Conservation (phyloP, 2,113 vertebrate genomes). For the Varanus komodoensis region DNA sequence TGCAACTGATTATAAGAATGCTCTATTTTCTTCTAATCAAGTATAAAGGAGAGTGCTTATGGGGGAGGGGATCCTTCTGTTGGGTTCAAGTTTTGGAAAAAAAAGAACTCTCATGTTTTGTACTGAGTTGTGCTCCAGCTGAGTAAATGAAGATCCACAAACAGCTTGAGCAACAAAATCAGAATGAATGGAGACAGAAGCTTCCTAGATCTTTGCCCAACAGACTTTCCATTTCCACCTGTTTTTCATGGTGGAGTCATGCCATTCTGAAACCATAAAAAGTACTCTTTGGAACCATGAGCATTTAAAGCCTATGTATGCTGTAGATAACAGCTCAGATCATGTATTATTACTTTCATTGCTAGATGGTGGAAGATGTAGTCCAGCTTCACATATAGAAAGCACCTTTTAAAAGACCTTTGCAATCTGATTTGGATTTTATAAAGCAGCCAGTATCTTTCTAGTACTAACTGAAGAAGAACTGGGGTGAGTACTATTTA, state of each 20-base stretch:
- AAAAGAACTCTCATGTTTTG: background rate
- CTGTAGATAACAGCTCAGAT: too few species aligned
- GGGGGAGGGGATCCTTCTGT: too few species aligned
- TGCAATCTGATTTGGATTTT: background rate
- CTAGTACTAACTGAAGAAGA: background rate
- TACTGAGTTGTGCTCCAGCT: background rate
- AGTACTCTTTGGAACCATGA: background rate
- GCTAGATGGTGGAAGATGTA: too few species aligned
- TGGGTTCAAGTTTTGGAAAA: too few species aligned
- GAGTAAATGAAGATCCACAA: background rate
- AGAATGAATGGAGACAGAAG: background rate
- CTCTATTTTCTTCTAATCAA: too few species aligned
- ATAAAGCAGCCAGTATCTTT: background rate
- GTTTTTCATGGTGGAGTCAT: background rate
- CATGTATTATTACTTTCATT: too few species aligned
- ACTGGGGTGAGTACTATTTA: background rate
- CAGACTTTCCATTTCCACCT: too few species aligned
- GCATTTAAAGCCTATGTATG: background rate
- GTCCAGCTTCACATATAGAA: too few species aligned
- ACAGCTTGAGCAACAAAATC: background rate
- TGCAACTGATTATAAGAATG: too few species aligned
- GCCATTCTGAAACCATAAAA: background rate
- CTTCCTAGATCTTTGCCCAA: background rate
- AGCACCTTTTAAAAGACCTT: too few species aligned
- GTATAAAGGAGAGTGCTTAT: too few species aligned